Evolutionary conservation across 2,113 vertebrate genomes (phyloP).

Genomic region (Carassius carassius): DNA sequence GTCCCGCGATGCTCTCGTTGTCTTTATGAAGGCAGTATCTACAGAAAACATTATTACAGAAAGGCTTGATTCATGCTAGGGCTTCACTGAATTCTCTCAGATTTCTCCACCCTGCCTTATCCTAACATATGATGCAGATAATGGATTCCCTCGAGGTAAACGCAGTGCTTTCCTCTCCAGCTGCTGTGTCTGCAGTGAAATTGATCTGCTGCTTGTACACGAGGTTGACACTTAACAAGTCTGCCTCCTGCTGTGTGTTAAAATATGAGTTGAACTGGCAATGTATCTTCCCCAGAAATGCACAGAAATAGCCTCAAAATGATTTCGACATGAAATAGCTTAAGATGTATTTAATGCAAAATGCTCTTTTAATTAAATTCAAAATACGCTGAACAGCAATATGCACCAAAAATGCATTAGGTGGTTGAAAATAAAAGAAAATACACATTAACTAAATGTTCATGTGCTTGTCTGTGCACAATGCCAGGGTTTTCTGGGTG

Average conservation of each 20-base stretch:
- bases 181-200: conserved; percentile 26
- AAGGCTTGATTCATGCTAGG: neutral
- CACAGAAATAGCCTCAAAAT: neutral
- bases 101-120: neutral
- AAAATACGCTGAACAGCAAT: neutral
- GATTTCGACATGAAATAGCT: neutral
- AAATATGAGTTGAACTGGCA: neutral
- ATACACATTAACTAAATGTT: neutral
- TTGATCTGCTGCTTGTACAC: conserved; percentile 17
- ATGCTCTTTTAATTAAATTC: neutral
- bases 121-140: conserved; percentile 27
- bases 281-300: neutral
- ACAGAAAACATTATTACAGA: neutral
- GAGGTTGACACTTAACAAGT: conserved; percentile 12
- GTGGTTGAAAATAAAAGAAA: neutral
- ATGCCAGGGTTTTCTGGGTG: neutral
- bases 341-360: neutral
- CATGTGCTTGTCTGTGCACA: neutral
- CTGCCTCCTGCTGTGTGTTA: neutral
- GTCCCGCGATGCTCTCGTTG: neutral
- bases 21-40: neutral
- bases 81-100: neutral
- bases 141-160: conserved; percentile 40
- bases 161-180: conserved; percentile 29
- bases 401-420: neutral